Conservation (phyloP, 2,888 invertebrate genomes). For the Poecilus cupreus region DNA sequence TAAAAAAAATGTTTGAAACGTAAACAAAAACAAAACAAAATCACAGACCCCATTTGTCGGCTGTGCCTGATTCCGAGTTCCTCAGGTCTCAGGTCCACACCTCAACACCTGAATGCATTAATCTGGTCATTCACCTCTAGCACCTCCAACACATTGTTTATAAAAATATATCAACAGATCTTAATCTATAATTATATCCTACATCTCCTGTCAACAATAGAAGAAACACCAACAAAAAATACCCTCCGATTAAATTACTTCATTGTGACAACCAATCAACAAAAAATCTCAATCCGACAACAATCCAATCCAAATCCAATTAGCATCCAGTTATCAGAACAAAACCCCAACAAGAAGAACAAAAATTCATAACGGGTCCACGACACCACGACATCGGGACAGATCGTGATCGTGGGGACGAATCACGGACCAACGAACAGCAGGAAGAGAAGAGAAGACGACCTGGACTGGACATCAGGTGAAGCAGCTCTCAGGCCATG, state of each 20-base stretch:
- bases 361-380: slow-evolving; percentile 14
- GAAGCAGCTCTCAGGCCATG: no score
- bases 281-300: background rate
- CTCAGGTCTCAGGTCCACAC: background rate
- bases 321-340: slow-evolving; percentile 32
- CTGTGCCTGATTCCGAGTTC: background rate
- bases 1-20: no score
- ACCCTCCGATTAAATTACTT: background rate
- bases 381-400: background rate
- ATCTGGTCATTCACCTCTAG: slow-evolving; percentile 31
- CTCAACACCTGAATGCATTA: slow-evolving; percentile 25
- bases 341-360: slow-evolving; percentile 10
- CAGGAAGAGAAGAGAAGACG: background rate
- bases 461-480: background rate
- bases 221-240: slow-evolving; percentile 5
- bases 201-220: slow-evolving; percentile 19
- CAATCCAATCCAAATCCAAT: slow-evolving; percentile 36
- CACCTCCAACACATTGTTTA: background rate
- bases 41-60: no score
- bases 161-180: background rate
- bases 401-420: background rate
- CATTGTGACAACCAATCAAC: slow-evolving; percentile 1
- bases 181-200: background rate
- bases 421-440: background rate
- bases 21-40: no score